Base-by-base conservation (phyloP, 2,113 vertebrate species). In the Oryzias celebensis region DNA sequence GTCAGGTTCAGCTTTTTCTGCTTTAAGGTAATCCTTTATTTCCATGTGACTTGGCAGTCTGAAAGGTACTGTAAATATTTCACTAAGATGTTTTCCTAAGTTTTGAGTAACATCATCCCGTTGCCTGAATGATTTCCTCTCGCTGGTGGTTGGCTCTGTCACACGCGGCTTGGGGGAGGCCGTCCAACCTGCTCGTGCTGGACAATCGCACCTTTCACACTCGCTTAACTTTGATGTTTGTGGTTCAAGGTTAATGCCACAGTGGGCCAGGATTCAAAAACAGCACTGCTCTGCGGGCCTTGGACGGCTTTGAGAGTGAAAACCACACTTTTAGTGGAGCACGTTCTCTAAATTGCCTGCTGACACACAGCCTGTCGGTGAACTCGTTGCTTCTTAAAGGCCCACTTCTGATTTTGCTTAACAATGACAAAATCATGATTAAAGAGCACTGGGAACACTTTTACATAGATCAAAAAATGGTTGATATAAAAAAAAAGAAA, bases 291-390 rank as follows among this genome's bases (percentile, higher is more conserved):
- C 65, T 55, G 69, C 48, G 52, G 71, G 68, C 75, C 69, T 65
- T 43, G 64, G 57, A 63, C 62, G 52, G 70, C 84, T 82, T 85
- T 52, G 47, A 82, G 78, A 68, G 74, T 68, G 69, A 82, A 80
- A 87, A 78, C 79, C 81, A 69, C 75, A 77, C 54, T 77, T 79
- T 87, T 61, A 73, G 66, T 52, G 50, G 64, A 78, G 79, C 80
- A 65, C 66, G 62, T 72, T 75, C 70, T 58, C 70, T 55, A 78
- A 74, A 71, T 82, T 82, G 64, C 65, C 79, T 67, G 48, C 52
- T 66, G 61, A 66, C 77, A 72, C 58, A 61, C 62, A 31, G 47
- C 60, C 66, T 80, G 52, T 68, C 78, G 62, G 65, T 71, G 64
- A 87, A 77, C 63, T 70, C 49, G 61, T 28, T 41, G 47, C 42